A percentile compares a stretch with the other conserved stretches of the same genome.
phyloP scores from a whole-genome alignment of 2,797 vertebrate species.

The Karalla daura region DNA sequence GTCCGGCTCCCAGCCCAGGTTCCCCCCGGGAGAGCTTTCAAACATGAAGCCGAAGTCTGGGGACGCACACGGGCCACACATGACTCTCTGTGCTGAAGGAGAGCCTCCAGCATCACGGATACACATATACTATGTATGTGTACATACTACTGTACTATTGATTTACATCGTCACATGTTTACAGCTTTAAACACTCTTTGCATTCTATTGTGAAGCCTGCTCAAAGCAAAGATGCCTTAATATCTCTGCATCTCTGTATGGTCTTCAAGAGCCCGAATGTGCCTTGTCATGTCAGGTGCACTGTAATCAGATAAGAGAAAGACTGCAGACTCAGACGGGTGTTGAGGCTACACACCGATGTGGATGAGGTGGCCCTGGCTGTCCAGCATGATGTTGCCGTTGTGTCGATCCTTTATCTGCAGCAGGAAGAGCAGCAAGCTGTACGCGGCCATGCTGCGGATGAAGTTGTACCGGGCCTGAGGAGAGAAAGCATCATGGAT shows the following conservation, averaged over 20 bases:
- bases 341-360: conserved; percentile 91
- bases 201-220: no score
- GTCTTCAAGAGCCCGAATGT: no score
- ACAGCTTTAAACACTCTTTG: no score
- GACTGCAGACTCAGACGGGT: no score
- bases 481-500: neutral
- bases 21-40: conserved; percentile 97
- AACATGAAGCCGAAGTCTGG: conserved; percentile 99
- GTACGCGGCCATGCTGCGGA: conserved; percentile 97
- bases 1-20: conserved; percentile 98
- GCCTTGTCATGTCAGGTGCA: no score
- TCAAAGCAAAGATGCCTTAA: no score
- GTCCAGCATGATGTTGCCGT: conserved; percentile 98
- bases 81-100: neutral
- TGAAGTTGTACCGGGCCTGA: conserved; percentile 96
- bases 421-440: conserved; percentile 95
- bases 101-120: neutral
- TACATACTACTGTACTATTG: no score
- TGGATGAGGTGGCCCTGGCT: conserved; percentile 96
- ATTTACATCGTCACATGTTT: no score
- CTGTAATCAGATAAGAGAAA: no score
- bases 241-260: no score
- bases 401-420: conserved; percentile 96
- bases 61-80: neutral
- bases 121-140: no score